These are phyloP conservation scores for Rhamnusium bicolor DNA, from an alignment of 2,888 invertebrate species.

Conservation along the genomic window DNA sequence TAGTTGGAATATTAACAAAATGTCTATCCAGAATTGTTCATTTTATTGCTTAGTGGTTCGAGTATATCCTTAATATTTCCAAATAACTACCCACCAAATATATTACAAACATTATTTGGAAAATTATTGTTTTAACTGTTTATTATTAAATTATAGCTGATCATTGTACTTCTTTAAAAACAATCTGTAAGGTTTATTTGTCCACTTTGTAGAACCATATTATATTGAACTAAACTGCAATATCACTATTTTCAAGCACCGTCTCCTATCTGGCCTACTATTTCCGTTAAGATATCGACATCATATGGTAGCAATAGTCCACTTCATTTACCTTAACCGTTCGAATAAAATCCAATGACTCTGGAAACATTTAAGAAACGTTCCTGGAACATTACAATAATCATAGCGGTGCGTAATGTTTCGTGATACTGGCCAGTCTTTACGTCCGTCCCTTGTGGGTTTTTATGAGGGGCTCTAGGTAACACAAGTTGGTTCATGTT, in stretches of 20 bases:
- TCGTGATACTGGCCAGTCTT: conserved; percentile 50
- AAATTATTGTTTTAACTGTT: no score
- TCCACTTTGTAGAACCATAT: no score
- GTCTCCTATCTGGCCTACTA: not conserved
- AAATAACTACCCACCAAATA: no score
- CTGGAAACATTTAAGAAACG: conserved; percentile 42
- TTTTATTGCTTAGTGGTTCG: no score
- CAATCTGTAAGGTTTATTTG: no score
- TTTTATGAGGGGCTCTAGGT: conserved; percentile 27
- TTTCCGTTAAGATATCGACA: not conserved
- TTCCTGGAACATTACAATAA: conserved; percentile 47
- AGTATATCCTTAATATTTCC: no score
- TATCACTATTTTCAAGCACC: not conserved
- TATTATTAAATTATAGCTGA: no score
- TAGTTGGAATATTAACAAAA: no score
- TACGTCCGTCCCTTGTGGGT: conserved; percentile 18
- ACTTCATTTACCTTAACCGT: conserved; percentile 47
- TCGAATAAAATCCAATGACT: conserved; percentile 49
- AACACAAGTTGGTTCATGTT: not conserved
- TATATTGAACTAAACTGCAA: no score
- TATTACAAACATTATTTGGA: no score
- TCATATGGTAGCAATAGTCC: conserved; percentile 26
- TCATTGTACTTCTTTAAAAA: no score
- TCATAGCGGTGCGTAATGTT: conserved; percentile 56
- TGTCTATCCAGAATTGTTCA: no score